Evolutionary conservation across 2,888 invertebrate species (phyloP), one percentile per base, ranked within the genome.

Genomic region (Hyles lineata): DNA sequence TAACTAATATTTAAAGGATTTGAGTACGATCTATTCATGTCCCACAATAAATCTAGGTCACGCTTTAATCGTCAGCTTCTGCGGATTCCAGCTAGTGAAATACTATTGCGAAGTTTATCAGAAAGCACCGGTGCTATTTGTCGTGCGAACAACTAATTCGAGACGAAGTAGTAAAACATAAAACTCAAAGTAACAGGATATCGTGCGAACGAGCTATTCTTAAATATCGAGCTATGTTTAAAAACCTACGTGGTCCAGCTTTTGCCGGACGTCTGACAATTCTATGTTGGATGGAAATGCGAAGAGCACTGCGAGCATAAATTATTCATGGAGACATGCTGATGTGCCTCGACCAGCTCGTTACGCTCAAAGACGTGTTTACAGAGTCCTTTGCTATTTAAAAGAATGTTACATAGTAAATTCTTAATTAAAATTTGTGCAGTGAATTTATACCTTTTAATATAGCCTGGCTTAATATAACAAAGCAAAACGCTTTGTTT

Each of bases 301-400:
- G 85, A 86, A 88, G 86, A 87, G 87, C 84, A 85, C 83, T 81
- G 83, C 78, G 79, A 80, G 80, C 77, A 82, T 92, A 89, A 91
- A 92, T 92, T 88, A 92, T 93, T 91, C 88, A 92, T 92, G 85
- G 80, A 79, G 79, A 81, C 79, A 67, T 50, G 50, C 43, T 63
- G 63, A 63, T 63, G 83, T 86, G 84, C 87, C 86, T 85, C 81
- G 84, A 83, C 81, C 86, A 83, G 83, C 83, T 84, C 82, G 85
- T 87, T 85, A 50, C 67, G 50, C 43, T 50, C 50, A 43, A 67
- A 67, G 67, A 87, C 85, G 79, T 82, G 82, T 83, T 67, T 43
- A 63, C 43, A 63, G 21, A 21, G 63, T 43, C 21, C 43, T 63
- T 63, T 63, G 63, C 23, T 17, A 60, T 60, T 63, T 21, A 63